Conservation (phyloP, 2,797 vertebrate genomes). For the Chiloscyllium punctatum region DNA sequence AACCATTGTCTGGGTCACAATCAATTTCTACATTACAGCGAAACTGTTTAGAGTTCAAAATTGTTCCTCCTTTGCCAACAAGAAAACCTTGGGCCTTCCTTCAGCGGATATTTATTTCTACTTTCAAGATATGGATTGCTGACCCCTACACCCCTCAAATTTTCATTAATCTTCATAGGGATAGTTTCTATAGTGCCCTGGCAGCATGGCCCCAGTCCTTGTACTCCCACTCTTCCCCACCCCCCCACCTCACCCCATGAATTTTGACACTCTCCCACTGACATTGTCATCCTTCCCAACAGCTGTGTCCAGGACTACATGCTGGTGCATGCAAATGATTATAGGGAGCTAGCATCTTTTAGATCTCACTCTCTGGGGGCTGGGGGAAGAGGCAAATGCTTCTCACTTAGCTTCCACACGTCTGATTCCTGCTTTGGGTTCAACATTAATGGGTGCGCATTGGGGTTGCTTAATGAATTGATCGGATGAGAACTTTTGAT, state of each 20-base stretch:
- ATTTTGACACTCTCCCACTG: not conserved
- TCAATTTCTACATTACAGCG: not conserved
- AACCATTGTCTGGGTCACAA: not conserved
- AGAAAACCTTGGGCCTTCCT: not conserved
- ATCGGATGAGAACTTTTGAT: not conserved
- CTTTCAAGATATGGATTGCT: not conserved
- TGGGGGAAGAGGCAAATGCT: not conserved
- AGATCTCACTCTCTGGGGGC: not conserved
- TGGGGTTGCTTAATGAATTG: not conserved
- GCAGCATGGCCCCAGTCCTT: not conserved
- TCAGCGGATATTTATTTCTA: not conserved
- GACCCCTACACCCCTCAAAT: not conserved
- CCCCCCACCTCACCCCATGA: not conserved
- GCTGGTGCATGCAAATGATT: not conserved
- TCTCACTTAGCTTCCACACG: not conserved
- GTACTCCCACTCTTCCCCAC: not conserved
- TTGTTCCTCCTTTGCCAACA: not conserved
- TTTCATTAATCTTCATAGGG: not conserved
- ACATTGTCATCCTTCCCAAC: not conserved
- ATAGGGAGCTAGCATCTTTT: not conserved
- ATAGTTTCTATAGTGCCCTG: not conserved
- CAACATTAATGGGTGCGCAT: not conserved
- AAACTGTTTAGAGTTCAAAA: not conserved
- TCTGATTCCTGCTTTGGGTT: not conserved
- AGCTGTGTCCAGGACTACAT: not conserved